Percentiles rank a stretch among this genome's conserved stretches.
phyloP scores from a whole-genome alignment of 2,888 invertebrate species.

The Hirtodrosophila cameraria region DNA sequence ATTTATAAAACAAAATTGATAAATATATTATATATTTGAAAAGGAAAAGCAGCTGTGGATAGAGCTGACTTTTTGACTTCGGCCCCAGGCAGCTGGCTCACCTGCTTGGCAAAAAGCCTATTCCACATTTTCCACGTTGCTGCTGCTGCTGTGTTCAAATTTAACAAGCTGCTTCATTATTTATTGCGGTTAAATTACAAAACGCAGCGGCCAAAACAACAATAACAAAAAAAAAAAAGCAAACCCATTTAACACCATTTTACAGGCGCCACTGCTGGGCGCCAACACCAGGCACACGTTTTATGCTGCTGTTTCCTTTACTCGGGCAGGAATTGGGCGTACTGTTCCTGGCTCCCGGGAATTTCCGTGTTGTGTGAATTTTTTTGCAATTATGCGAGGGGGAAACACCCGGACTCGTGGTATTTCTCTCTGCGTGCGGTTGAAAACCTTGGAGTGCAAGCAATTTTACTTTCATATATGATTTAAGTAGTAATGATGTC shows the following conservation, averaged over 20 bases:
- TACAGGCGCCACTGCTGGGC: conserved; percentile 19
- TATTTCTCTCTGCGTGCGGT: not conserved
- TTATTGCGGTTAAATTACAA: conserved; percentile 65
- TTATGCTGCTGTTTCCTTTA: not conserved
- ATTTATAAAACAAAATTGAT: no score
- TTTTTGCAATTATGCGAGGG: conserved; percentile 4
- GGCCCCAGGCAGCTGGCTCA: not conserved
- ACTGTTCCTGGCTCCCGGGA: conserved; percentile 2
- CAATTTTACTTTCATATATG: conserved; percentile 56
- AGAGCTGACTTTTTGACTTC: not conserved
- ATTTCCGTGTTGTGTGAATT: conserved; percentile 1
- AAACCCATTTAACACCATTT: conserved; percentile 22
- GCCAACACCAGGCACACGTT: conserved; percentile 3
- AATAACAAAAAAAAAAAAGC: conserved; percentile 24
- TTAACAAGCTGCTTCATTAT: conserved; percentile 66
- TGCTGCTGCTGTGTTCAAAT: conserved; percentile 24
- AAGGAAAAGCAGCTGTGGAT: no score
- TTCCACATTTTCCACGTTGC: conserved; percentile 3
- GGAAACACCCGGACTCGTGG: not conserved
- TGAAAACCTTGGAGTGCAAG: conserved; percentile 18
- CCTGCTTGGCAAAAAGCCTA: conserved; percentile 2
- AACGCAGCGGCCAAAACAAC: conserved; percentile 49
- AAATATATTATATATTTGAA: not conserved
- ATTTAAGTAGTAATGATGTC: conserved; percentile 28
- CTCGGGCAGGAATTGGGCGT: not conserved